A percentile compares a stretch with the other conserved stretches of the same genome.
These are phyloP conservation scores for Steinernema feltiae DNA, from an alignment of 1,140 invertebrate genomes.

Conservation along the genomic window DNA sequence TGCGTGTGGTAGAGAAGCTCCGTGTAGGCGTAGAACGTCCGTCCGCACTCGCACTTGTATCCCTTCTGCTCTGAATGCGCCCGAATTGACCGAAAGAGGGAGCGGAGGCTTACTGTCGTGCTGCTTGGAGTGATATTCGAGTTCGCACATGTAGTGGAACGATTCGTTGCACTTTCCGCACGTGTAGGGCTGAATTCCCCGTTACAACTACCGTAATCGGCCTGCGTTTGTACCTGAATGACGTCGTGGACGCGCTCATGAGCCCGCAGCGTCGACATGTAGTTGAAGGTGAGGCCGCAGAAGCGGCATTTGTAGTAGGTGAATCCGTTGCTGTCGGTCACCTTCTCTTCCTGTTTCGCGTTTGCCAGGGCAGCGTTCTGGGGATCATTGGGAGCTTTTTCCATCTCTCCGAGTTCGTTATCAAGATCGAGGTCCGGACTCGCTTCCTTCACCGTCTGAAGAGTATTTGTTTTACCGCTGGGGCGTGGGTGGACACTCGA, in stretches of 20 bases:
- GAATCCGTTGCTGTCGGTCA: constrained; percentile 1
- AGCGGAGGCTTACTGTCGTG: constrained; percentile 48
- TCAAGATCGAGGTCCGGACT: neutral
- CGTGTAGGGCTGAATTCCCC: constrained; percentile 47
- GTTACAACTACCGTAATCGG: neutral
- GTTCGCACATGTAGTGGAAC: constrained; percentile 54
- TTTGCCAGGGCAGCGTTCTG: neutral
- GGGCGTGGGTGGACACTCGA: too few species aligned
- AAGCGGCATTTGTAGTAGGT: constrained; percentile 52
- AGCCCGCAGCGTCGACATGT: constrained; percentile 55
- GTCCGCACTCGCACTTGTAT: constrained; percentile 57
- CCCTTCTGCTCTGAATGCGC: constrained; percentile 51
- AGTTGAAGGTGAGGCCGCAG: constrained; percentile 57
- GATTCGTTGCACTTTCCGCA: constrained; percentile 55
- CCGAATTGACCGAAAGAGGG: neutral
- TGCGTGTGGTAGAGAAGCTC: constrained; percentile 57
- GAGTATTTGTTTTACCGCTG: neutral
- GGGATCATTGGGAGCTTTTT: neutral
- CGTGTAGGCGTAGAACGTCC: constrained; percentile 55
- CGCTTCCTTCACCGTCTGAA: constrained; percentile 10
- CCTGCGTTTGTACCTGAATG: constrained; percentile 34
- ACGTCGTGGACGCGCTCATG: constrained; percentile 56
- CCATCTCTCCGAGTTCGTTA: constrained; percentile 1
- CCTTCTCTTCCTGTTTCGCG: neutral
- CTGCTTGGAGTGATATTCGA: constrained; percentile 53